Base-by-base conservation (phyloP, 2,888 invertebrate genomes). In the Andrena marginata region DNA sequence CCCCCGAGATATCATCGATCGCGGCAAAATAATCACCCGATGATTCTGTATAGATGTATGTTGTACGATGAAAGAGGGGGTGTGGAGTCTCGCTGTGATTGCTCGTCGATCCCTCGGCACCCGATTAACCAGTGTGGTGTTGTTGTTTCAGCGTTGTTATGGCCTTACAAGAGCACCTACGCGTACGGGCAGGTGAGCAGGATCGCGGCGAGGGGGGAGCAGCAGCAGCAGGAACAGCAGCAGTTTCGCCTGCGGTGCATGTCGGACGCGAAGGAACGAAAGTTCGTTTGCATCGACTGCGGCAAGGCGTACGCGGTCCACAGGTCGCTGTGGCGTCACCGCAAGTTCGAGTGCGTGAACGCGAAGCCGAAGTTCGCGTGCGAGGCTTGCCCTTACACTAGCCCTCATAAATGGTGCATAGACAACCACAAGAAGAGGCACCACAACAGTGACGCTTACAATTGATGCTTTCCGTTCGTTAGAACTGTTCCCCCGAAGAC, bases 321-420 rank as follows among this genome's bases (percentile, higher is more conserved):
- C 42, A 90, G 93, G 29, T 93, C 93, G 1, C 86, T 93, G 0
- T 92, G 93, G 93, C 88, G 93, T 42, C 93, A 93, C 79, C 90
- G 89, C 63, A 93, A 93, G 59, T 93, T 90, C 82, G 93, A 93
- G 71, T 93, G 93, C 79, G 85, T 93, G 74, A 93, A 93, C 74
- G 88, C 93, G 1, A 87, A 85, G 60, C 93, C 93, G 0, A 92
- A 89, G 29, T 82, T 90, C 56, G 77, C 85, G 16, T 93, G 93
- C 80, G 89, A 91, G 7, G 76, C 86, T 0, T 93, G 93, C 51
- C 74, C 89, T 1, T 93, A 92, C 74, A 90, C 88, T 74, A 93
- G 89, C 42, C 93, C 93, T 0, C 92, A 93, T 84, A 92, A 89
- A 26, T 93, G 93, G 93, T 92, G 93, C 65, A 88, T 93, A 16